These are phyloP conservation scores for Triplophysa yarkandensis DNA, from an alignment of 2,797 vertebrate species.

Conservation along the genomic window DNA sequence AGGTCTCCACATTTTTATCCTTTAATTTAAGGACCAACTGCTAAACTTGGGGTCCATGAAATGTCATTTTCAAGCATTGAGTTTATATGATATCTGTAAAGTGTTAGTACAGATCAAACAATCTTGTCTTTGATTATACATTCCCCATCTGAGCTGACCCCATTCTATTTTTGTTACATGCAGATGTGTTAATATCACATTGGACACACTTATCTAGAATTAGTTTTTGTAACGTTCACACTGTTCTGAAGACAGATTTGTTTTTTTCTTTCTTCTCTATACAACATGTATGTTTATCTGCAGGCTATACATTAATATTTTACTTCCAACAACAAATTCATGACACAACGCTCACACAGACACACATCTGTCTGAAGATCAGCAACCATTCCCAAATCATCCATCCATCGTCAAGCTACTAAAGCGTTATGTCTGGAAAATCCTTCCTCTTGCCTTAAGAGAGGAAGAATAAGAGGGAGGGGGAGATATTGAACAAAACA, in stretches of 20 bases:
- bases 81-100: background rate
- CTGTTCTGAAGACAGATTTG: too few relatives aligned
- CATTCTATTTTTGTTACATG: background rate
- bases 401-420: constrained; percentile 6
- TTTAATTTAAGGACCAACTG: background rate
- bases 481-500: constrained; percentile 44
- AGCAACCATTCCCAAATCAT: constrained; percentile 10
- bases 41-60: background rate
- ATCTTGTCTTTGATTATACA: background rate
- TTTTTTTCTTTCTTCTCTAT: background rate
- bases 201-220: background rate
- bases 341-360: constrained; percentile 4
- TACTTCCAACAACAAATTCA: constrained; percentile 1
- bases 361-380: constrained; percentile 6
- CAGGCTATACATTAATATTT: constrained; percentile 5
- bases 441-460: constrained; percentile 17
- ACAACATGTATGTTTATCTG: background rate
- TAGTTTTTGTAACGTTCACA: too few relatives aligned
- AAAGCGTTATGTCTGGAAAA: constrained; percentile 17
- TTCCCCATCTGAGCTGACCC: background rate
- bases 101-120: background rate
- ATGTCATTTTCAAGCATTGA: background rate
- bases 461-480: background rate
- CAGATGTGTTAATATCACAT: background rate
- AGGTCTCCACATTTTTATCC: background rate